Base-by-base conservation (phyloP, 2,888 invertebrate species). In the Eretmocerus hayati region DNA sequence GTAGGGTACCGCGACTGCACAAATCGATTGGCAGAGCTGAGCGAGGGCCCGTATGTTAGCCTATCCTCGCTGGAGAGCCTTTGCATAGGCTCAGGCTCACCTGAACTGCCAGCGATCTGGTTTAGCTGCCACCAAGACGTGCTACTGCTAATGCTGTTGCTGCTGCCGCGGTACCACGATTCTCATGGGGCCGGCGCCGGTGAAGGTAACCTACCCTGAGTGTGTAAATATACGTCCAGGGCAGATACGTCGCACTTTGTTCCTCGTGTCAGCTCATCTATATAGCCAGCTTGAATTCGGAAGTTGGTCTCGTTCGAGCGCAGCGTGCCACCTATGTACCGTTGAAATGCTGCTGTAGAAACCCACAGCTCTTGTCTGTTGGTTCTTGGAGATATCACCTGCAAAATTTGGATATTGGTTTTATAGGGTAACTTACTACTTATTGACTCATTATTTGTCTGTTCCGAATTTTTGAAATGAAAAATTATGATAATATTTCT, bases 211-310 rank as follows among this genome's bases (percentile, higher is more conserved):
- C 40, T 40, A n/a, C 39, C 42, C n/a, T n/a, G 26, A n/a, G 19
- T 16, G 8, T 22, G 9, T n/a, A 43, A 35, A 30, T 50, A 48
- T 18, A 26, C 31, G 15, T 51, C 46, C 5, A 55, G 32, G 3
- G 59, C 36, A 1, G 40, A 13, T 2, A 57, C 56, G 44, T 63
- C 72, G 61, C 84, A 85, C 20, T 75, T 77, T 1, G 80, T 81
- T 16, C 79, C 77, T 5, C 71, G 72, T 18, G 81, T 62, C 23
- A 83, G 63, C 21, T 74, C 75, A 1, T 77, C 72, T 13, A 80
- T 72, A 58, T 75, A 78, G 36, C 78, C 81, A 1, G 82, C 84
- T 56, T 81, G 79, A 49, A 89, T 82, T 58, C 87, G 78, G 62
- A 80, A 87, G 67, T 89, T 88, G 1, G 80, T 68, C 57, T 79